phyloP scores from a whole-genome alignment of 1,140 invertebrate genomes.

The Procambarus virginalis region DNA sequence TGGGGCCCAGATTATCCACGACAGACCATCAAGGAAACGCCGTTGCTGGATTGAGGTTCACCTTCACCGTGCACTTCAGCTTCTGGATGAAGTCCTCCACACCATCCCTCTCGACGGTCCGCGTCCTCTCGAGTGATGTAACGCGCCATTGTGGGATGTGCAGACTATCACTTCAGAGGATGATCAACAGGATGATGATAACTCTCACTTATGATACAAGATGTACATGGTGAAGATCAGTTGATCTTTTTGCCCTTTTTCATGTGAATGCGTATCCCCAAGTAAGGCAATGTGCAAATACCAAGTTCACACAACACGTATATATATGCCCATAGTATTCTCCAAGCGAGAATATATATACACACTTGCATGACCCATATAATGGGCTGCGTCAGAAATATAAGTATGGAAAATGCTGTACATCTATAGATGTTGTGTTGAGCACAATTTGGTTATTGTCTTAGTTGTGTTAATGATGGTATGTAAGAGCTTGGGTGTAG shows the following conservation, averaged over 20 bases:
- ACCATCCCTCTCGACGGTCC: slow-evolving; percentile 95
- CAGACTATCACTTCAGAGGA: not conserved
- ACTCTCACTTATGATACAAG: not conserved
- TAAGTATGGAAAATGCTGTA: not conserved
- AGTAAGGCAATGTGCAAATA: not conserved
- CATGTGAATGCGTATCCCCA: not conserved
- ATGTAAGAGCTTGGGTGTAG: not conserved
- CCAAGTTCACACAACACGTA: not conserved
- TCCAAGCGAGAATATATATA: not conserved
- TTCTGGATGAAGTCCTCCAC: slow-evolving; percentile 96
- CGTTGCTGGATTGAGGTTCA: slow-evolving; percentile 99
- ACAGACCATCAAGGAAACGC: slow-evolving; percentile 97
- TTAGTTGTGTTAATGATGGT: not conserved
- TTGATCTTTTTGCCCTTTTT: not conserved
- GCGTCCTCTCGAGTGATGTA: slow-evolving; percentile 41
- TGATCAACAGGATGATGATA: not conserved
- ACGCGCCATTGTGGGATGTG: not conserved
- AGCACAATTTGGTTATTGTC: slow-evolving; percentile 8
- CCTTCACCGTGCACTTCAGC: slow-evolving; percentile 93
- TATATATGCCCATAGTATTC: not conserved
- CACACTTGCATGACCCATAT: not conserved
- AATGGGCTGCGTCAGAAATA: not conserved
- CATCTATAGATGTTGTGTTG: not conserved
- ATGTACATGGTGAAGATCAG: not conserved
- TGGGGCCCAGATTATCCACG: slow-evolving; percentile 99